Percentiles rank a stretch among this genome's conserved stretches.
Evolutionary conservation across 1,140 invertebrate genomes (phyloP).

Genomic region (Drosophila sechellia): DNA sequence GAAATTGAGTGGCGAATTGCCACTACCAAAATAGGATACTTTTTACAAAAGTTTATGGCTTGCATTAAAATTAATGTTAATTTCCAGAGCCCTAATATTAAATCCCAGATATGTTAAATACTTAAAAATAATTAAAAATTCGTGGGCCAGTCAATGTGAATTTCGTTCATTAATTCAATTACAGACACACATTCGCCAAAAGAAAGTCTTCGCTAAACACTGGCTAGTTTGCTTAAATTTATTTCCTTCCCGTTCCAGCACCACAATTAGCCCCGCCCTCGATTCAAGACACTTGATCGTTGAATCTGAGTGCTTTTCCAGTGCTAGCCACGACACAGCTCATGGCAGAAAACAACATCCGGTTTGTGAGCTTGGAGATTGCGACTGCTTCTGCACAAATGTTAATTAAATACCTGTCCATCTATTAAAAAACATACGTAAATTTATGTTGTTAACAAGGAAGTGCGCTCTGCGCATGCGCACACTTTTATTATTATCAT

Average conservation of each 20-base stretch:
- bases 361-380: constrained; percentile 34
- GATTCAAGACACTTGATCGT: constrained; percentile 22
- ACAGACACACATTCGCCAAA: constrained; percentile 1
- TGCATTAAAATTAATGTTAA: not conserved
- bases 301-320: constrained; percentile 19
- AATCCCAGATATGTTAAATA: too few species aligned
- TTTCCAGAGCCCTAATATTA: too few species aligned
- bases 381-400: constrained; percentile 51
- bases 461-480: constrained; percentile 74
- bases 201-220: constrained; percentile 9
- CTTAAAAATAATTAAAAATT: not conserved
- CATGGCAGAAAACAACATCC: constrained; percentile 46
- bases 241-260: constrained; percentile 22
- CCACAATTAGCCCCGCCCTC: constrained; percentile 30
- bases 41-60: not conserved
- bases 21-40: not conserved
- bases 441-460: constrained; percentile 82
- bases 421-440: constrained; percentile 80
- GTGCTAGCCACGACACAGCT: constrained; percentile 12
- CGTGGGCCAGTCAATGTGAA: not conserved
- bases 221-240: constrained; percentile 21
- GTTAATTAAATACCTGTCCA: constrained; percentile 82
- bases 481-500: constrained; percentile 82
- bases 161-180: not conserved
- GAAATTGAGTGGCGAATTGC: constrained; percentile 1